These are phyloP conservation scores for Coccyzus lansbergi DNA, from an alignment of 2,797 vertebrate species.

Conservation along the genomic window DNA sequence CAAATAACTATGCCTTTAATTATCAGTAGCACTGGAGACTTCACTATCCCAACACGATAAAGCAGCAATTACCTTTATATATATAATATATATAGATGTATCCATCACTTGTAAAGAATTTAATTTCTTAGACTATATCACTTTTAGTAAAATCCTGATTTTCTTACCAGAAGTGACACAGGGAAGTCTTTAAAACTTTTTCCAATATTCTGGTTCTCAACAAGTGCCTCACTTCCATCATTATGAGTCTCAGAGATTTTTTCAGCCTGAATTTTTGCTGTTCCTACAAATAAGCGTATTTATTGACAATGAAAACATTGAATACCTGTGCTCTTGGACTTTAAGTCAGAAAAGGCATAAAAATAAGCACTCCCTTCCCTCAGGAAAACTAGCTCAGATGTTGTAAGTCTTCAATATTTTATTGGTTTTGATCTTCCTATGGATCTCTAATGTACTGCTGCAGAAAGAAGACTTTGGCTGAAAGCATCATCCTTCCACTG, in stretches of 20 bases:
- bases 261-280: conserved; percentile 73
- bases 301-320: not conserved
- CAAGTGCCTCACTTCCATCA: conserved; percentile 48
- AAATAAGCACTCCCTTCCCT: not conserved
- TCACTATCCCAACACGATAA: not conserved
- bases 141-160: not conserved
- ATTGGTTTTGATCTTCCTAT: not conserved
- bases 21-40: not conserved
- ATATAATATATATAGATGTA: too few species aligned
- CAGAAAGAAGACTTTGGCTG: not conserved
- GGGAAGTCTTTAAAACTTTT: conserved; percentile 79
- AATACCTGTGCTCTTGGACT: not conserved
- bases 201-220: conserved; percentile 68
- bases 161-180: conserved; percentile 77
- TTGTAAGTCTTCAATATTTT: not conserved
- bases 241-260: conserved; percentile 78
- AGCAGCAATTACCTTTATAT: not conserved
- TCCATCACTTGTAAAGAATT: too few species aligned
- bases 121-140: not conserved
- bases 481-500: not conserved
- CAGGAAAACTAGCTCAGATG: not conserved
- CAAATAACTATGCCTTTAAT: not conserved
- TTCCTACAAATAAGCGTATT: conserved; percentile 66
- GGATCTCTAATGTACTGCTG: not conserved
- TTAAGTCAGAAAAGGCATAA: not conserved